Evolutionary conservation across 1,140 invertebrate genomes (phyloP).

Genomic region (Drosophila virilis): DNA sequence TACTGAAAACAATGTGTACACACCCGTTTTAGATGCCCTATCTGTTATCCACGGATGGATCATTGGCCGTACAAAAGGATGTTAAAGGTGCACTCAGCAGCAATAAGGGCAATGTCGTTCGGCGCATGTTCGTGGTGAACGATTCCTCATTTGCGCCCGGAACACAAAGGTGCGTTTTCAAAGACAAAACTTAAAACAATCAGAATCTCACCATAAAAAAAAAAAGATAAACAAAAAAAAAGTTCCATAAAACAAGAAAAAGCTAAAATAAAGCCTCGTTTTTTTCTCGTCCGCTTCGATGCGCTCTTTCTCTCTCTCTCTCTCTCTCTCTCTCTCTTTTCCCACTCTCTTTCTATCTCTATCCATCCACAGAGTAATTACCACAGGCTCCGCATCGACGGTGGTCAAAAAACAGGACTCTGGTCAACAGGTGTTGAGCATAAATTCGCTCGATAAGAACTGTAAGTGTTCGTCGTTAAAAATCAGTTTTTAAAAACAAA

Average conservation of each 20-base stretch:
- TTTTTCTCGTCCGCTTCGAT: slow-evolving; percentile 47
- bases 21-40: slow-evolving; percentile 82
- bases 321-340: slow-evolving; percentile 24
- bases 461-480: slow-evolving; percentile 69
- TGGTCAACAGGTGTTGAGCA: slow-evolving; percentile 80
- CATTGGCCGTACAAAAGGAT: slow-evolving; percentile 83
- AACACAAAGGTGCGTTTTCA: slow-evolving; percentile 77
- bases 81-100: slow-evolving; percentile 76
- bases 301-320: slow-evolving; percentile 27
- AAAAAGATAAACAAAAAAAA: slow-evolving; percentile 12
- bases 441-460: slow-evolving; percentile 82
- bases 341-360: slow-evolving; percentile 14
- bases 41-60: slow-evolving; percentile 82
- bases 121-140: slow-evolving; percentile 84
- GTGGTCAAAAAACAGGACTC: slow-evolving; percentile 82
- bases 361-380: slow-evolving; percentile 73
- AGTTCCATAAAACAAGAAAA: slow-evolving; percentile 29
- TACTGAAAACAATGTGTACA: slow-evolving; percentile 52
- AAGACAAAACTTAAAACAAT: slow-evolving; percentile 11
- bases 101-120: slow-evolving; percentile 83
- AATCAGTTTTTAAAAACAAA: slow-evolving; percentile 13
- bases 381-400: slow-evolving; percentile 71
- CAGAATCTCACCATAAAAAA: slow-evolving; percentile 7
- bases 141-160: slow-evolving; percentile 78
- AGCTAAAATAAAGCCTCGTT: slow-evolving; percentile 41